Conservation (phyloP, 1,140 invertebrate species). For the Danaus plexippus region DNA sequence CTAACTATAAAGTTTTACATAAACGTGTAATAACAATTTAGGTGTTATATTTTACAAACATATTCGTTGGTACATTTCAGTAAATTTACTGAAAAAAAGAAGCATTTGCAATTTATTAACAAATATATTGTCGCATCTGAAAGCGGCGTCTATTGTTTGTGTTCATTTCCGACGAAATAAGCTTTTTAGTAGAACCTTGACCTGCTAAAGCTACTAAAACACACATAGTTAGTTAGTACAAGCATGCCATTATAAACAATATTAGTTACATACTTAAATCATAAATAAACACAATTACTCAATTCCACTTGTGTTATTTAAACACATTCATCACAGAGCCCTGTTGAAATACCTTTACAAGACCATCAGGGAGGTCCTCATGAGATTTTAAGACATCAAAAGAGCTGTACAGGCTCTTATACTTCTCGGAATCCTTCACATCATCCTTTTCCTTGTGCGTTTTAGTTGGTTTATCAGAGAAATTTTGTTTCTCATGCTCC, state of each 20-base stretch:
- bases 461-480: constrained; percentile 55
- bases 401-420: constrained; percentile 69
- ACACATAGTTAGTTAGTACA: constrained; percentile 12
- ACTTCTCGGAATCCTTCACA: constrained; percentile 57
- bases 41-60: no score
- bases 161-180: neutral
- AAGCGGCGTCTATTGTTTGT: constrained; percentile 8
- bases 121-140: constrained; percentile 11
- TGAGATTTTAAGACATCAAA: constrained; percentile 71
- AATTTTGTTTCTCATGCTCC: constrained; percentile 63
- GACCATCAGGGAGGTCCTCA: constrained; percentile 48
- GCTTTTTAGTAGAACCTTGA: constrained; percentile 5
- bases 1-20: no score
- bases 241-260: constrained; percentile 17
- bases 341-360: constrained; percentile 57
- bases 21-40: no score
- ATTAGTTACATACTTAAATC: constrained; percentile 13
- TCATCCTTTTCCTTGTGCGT: constrained; percentile 49
- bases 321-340: constrained; percentile 30
- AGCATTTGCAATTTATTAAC: constrained; percentile 2
- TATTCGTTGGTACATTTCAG: no score
- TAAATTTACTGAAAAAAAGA: neutral
- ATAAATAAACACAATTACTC: constrained; percentile 22
- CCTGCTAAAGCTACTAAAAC: neutral
- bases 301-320: constrained; percentile 25